phyloP scores from a whole-genome alignment of 2,888 invertebrate genomes.

The Conomelus anceps region DNA sequence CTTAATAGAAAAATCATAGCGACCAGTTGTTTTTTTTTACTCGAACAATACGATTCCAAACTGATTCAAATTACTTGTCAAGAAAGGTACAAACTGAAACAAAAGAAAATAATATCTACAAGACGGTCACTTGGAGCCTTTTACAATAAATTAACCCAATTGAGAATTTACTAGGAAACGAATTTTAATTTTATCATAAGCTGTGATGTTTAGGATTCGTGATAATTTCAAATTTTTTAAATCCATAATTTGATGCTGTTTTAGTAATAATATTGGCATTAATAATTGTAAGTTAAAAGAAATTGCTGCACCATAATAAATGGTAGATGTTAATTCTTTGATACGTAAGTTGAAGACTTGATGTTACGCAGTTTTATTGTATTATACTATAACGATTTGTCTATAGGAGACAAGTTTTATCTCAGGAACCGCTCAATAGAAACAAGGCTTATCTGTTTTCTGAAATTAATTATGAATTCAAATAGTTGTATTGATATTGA shows the following conservation, averaged over 20 bases:
- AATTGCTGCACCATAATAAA: neutral
- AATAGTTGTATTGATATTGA: neutral
- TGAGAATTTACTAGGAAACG: neutral
- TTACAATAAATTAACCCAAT: neutral
- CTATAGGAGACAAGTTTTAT: neutral
- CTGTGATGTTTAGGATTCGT: neutral
- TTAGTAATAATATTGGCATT: neutral
- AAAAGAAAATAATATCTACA: neutral
- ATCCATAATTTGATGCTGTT: neutral
- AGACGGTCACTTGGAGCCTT: neutral
- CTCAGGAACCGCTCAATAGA: slow-evolving; percentile 10
- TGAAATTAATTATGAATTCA: neutral
- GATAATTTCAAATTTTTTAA: neutral
- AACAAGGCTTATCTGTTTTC: neutral
- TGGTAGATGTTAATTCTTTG: neutral
- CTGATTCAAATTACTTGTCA: neutral
- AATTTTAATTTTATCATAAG: neutral
- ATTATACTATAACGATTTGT: neutral
- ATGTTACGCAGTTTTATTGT: neutral
- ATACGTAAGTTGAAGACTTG: neutral
- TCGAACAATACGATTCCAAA: neutral
- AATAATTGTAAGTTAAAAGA: neutral
- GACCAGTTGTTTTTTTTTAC: neutral
- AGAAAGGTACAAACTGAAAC: too few species aligned
- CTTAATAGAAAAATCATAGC: neutral